phyloP scores from a whole-genome alignment of 2,113 vertebrate species.

The Eclectus roratus region DNA sequence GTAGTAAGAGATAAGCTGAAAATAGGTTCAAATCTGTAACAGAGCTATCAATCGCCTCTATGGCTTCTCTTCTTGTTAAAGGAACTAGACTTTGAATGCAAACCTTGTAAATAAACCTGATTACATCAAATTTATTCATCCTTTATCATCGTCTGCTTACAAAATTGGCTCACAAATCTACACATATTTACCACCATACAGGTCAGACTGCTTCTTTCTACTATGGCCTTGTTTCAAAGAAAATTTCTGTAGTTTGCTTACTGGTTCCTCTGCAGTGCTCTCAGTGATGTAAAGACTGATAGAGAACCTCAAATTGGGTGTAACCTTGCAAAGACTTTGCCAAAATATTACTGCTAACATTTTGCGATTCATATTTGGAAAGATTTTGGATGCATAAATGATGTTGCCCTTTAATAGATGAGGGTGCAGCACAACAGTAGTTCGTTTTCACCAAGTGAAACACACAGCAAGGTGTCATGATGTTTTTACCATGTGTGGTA shows the following conservation, averaged over 20 bases:
- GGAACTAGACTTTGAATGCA: not conserved
- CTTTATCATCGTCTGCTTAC: not conserved
- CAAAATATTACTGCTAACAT: not conserved
- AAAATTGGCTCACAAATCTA: not conserved
- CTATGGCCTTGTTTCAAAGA: not conserved
- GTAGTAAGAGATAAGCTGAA: not conserved
- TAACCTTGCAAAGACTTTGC: not conserved
- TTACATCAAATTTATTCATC: not conserved
- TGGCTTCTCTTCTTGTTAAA: not conserved
- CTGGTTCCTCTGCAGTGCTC: not conserved
- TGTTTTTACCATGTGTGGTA: not conserved
- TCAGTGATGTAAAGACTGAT: not conserved
- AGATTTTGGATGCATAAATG: not conserved
- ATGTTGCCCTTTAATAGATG: not conserved
- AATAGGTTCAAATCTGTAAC: not conserved
- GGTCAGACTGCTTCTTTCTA: not conserved
- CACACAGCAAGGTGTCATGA: not conserved
- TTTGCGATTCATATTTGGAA: not conserved
- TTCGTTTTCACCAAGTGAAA: not conserved
- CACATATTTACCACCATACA: not conserved
- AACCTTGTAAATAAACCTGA: not conserved
- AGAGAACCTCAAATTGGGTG: constrained; percentile 12
- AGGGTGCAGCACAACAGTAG: not conserved
- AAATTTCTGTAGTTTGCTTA: not conserved
- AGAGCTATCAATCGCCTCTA: not conserved